Evolutionary conservation across 2,797 vertebrate genomes (phyloP).

Genomic region (Ptychadena robeensis): DNA sequence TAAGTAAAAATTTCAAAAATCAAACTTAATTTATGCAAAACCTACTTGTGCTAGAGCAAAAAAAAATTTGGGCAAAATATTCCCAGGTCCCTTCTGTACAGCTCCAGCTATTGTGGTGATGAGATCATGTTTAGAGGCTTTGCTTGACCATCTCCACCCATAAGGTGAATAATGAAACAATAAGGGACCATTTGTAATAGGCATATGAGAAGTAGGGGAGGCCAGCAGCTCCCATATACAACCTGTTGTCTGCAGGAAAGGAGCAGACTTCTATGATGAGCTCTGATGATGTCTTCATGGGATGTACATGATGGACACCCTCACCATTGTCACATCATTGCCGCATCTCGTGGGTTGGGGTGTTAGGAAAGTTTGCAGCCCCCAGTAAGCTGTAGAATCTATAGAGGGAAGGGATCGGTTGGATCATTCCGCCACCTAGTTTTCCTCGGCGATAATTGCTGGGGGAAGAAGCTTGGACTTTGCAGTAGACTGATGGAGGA

Average conservation of each 20-base stretch:
- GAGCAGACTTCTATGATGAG: constrained; percentile 34
- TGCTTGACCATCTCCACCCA: constrained; percentile 12
- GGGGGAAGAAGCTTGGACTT: constrained; percentile 39
- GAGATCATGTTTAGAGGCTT: no score
- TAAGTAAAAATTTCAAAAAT: no score
- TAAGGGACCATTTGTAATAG: constrained; percentile 59
- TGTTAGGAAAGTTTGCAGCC: constrained; percentile 58
- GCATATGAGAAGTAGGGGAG: constrained; percentile 56
- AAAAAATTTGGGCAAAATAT: no score
- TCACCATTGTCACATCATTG: constrained; percentile 54
- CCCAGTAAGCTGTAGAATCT: constrained; percentile 58
- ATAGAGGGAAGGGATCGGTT: constrained; percentile 57
- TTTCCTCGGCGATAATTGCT: constrained; percentile 55
- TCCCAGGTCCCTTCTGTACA: no score
- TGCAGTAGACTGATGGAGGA: constrained; percentile 44
- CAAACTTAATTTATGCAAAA: no score
- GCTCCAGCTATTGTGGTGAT: no score
- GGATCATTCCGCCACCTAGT: constrained; percentile 58
- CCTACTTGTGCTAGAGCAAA: no score
- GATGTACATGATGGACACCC: constrained; percentile 52
- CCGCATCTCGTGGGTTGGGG: constrained; percentile 59
- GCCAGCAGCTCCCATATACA: constrained; percentile 57
- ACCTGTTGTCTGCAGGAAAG: constrained; percentile 64
- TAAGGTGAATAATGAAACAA: constrained; percentile 55
- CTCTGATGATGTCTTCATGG: no score